Percentiles rank a stretch among this genome's conserved stretches.
Conservation (phyloP, 2,888 invertebrate species). For the Cylloceria caligata region DNA sequence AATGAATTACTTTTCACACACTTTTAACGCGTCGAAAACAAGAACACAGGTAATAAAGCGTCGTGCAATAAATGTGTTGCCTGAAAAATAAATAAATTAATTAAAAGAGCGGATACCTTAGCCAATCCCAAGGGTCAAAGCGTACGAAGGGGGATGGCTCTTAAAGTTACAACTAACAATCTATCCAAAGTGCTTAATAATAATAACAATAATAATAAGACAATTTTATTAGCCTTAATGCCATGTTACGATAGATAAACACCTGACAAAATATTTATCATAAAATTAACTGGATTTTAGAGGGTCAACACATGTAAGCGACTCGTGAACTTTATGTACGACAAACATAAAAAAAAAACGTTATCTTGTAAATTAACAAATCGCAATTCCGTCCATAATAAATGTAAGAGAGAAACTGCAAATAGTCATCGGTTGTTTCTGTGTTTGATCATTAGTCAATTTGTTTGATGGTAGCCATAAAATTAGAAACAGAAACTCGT, state of each 20-base stretch:
- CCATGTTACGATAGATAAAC: too few relatives aligned
- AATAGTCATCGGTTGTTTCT: slow-evolving; percentile 11
- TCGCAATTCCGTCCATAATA: slow-evolving; percentile 4
- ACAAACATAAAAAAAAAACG: slow-evolving; percentile 17
- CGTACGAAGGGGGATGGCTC: background rate
- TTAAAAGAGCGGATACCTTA: background rate
- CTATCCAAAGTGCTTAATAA: too few relatives aligned
- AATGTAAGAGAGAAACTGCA: background rate
- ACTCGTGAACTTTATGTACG: slow-evolving; percentile 1
- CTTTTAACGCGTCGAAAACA: background rate
- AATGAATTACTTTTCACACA: background rate
- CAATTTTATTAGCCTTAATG: slow-evolving; percentile 1
- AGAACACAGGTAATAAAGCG: background rate
- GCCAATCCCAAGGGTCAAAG: background rate
- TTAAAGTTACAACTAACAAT: background rate
- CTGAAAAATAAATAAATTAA: background rate
- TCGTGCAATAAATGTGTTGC: background rate
- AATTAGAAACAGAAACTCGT: slow-evolving; percentile 10
- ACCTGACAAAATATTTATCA: too few relatives aligned
- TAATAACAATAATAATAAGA: too few relatives aligned
- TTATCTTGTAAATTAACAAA: slow-evolving; percentile 15
- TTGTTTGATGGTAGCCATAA: slow-evolving; percentile 1
- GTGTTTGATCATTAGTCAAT: background rate
- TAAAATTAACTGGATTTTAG: too few relatives aligned
- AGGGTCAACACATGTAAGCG: too few relatives aligned